Conservation (phyloP, 2,888 invertebrate species). For the Trachelus tabidus region DNA sequence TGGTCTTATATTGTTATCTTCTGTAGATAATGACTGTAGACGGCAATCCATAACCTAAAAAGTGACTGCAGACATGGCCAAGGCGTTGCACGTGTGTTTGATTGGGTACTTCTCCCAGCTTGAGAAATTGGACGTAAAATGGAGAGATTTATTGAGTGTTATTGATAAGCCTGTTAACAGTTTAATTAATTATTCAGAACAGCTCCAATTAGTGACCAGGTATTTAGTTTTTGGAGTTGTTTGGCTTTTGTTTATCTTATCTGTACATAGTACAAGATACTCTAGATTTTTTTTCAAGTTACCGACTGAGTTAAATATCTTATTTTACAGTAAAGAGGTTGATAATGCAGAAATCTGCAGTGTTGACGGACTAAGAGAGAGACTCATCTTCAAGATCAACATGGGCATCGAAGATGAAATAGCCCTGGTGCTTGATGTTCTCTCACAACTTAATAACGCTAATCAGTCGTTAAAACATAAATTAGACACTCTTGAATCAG, state of each 20-base stretch:
- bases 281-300: neutral
- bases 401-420: conserved; percentile 50
- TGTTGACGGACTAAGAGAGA: conserved; percentile 38
- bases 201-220: conserved; percentile 45
- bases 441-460: conserved; percentile 36
- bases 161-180: conserved; percentile 31
- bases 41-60: conserved; percentile 32
- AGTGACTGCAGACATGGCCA: conserved; percentile 34
- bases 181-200: conserved; percentile 48
- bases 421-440: conserved; percentile 27
- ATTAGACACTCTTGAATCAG: conserved; percentile 40
- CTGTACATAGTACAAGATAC: neutral
- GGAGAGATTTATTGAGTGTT: conserved; percentile 33
- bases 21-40: neutral
- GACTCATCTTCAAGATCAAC: conserved; percentile 50
- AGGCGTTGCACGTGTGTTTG: conserved; percentile 42
- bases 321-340: conserved; percentile 42
- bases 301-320: neutral
- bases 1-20: neutral
- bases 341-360: conserved; percentile 43
- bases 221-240: conserved; percentile 18
- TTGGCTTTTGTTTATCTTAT: neutral
- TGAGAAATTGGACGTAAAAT: conserved; percentile 37
- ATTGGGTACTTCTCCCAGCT: conserved; percentile 44
- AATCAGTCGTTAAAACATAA: conserved; percentile 50